Base-by-base conservation (phyloP, 2,113 vertebrate species). In the Coregonus clupeaformis region DNA sequence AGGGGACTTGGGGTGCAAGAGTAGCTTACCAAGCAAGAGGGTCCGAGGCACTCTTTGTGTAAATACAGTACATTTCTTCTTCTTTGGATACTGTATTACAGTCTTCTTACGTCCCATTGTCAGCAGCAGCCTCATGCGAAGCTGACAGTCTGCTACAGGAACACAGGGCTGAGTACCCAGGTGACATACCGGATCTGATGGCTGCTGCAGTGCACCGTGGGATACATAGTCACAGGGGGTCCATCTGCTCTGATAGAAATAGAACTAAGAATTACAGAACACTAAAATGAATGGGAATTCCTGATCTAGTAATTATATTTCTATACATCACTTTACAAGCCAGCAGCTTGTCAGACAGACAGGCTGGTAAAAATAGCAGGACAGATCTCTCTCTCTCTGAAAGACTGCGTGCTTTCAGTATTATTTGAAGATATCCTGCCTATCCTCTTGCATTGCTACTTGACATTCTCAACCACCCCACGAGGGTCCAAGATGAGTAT, bases 191-290 rank as follows among this genome's bases (percentile, higher is more conserved):
- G 29, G 11, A 25, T 55, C 18, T 9, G 22, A 36, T n/a, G 63
- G 49, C 47, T 65, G 27, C 62, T 67, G 75, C 69, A 65, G 29
- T 22, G 69, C 62, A 77, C 63, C 29, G 67, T 72, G 70, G 70
- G 76, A 72, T 22, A 77, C 7, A 22, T 14, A 47, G 64, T 22
- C 68, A 60, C 49, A 59, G 59, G 25, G 69, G 63, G 62, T 64
- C 75, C 75, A 65, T 65, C 68, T 76, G 68, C 45, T 69, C 5
- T 4, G 14, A 18, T 20, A 42, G 60, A 9, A 6, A 42, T 22
- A 9, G 12, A 52, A 16, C 49, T 16, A 52, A 18, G 20, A 22
- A 62, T 62, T 16, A 22, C 7, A 11, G 5, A 25, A 25, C 59
- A n/a, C 3, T 3, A 11, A 18, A 32, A 63, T 68, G 29, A n/a